Evolutionary conservation across 2,113 vertebrate genomes (phyloP).

Genomic region (Tretioscincus oriximinensis): DNA sequence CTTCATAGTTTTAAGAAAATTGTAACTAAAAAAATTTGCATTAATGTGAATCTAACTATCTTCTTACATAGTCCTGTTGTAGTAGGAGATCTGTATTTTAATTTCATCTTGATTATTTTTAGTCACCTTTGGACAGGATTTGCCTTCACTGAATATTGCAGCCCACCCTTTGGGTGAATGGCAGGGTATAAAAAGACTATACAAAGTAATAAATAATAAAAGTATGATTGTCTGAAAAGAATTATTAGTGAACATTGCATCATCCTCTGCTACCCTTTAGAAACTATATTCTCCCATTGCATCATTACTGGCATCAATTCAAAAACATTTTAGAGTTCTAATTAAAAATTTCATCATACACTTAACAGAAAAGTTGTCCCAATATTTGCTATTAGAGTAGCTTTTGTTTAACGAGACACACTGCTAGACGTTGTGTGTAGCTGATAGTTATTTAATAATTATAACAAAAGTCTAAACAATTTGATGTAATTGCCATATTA

Average conservation of each 20-base stretch:
- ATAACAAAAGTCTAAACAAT: not conserved
- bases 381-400: not conserved
- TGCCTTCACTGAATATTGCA: too few species aligned
- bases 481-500: not conserved
- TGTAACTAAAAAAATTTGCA: not conserved
- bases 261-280: conserved; percentile 8
- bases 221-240: not conserved
- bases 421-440: not conserved
- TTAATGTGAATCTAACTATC: too few species aligned
- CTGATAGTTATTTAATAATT: not conserved
- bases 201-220: too few species aligned
- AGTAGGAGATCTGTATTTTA: too few species aligned
- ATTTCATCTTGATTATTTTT: too few species aligned
- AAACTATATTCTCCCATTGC: conserved; percentile 44
- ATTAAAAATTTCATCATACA: not conserved
- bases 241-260: conserved; percentile 30
- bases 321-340: conserved; percentile 33
- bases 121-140: too few species aligned
- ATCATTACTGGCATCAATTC: conserved; percentile 40
- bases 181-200: too few species aligned
- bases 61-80: too few species aligned
- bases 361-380: not conserved
- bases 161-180: too few species aligned
- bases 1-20: not conserved
- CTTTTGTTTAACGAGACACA: not conserved